Evolutionary conservation across 2,888 invertebrate species (phyloP).

Genomic region (Stenurella melanura): DNA sequence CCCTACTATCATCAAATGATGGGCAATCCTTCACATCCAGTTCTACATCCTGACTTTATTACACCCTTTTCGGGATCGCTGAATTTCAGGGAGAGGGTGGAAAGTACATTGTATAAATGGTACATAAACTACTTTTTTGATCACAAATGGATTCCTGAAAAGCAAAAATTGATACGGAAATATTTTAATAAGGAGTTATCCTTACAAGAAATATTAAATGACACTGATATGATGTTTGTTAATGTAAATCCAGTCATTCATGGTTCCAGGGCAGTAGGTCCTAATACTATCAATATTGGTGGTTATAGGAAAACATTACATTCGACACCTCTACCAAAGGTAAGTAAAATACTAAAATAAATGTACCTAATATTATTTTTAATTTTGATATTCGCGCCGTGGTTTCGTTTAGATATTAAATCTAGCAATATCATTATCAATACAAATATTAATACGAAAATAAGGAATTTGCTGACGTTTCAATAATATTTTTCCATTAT

Average conservation of each 20-base stretch:
- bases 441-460: too few species aligned
- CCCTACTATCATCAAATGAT: too few species aligned
- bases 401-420: too few species aligned
- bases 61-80: too few species aligned
- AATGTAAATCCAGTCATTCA: slow-evolving; percentile 19
- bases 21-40: too few species aligned
- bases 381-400: too few species aligned
- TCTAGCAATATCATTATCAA: too few species aligned
- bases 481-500: too few species aligned
- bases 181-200: not conserved
- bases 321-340: not conserved
- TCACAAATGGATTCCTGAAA: not conserved
- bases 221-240: slow-evolving; percentile 14
- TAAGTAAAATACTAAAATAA: not conserved
- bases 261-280: not conserved
- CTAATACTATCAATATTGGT: slow-evolving; percentile 16
- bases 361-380: too few species aligned
- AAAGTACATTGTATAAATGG: not conserved
- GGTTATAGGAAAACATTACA: not conserved
- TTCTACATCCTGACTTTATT: too few species aligned
- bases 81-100: too few species aligned
- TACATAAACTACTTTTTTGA: not conserved
- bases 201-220: not conserved
- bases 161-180: not conserved
- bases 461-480: too few species aligned